A percentile compares a stretch with the other conserved stretches of the same genome.
Conservation (phyloP, 2,113 vertebrate genomes). For the Myrmophylax atrothorax region DNA sequence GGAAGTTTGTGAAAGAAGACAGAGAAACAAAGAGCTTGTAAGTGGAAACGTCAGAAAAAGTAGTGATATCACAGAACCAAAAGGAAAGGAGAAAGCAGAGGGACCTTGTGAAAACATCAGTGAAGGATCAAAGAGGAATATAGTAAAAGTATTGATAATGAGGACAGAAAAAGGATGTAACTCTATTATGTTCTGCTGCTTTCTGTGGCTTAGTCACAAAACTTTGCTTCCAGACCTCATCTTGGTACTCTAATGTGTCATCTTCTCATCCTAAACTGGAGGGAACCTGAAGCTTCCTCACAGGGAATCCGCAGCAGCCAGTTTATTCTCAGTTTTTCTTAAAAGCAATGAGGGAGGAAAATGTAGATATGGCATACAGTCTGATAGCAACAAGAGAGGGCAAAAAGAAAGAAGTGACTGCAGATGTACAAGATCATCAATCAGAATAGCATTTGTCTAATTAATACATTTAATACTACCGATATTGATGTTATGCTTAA, state of each 20-base stretch:
- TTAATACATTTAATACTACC: neutral
- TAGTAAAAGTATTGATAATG: neutral
- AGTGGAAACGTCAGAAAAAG: neutral
- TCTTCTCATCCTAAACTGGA: neutral
- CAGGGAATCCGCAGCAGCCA: neutral
- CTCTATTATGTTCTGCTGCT: neutral
- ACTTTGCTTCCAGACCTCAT: neutral
- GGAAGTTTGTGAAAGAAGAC: neutral
- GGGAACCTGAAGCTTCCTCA: neutral
- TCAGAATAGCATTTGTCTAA: neutral
- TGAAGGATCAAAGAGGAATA: neutral
- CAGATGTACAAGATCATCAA: neutral
- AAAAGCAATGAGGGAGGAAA: rapidly evolving
- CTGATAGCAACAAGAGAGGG: neutral
- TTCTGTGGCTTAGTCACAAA: neutral
- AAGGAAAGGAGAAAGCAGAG: neutral
- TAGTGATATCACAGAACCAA: neutral
- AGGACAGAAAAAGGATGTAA: neutral
- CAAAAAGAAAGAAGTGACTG: neutral
- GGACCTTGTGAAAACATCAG: neutral
- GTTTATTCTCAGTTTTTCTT: neutral
- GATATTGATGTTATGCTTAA: neutral
- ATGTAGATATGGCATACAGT: rapidly evolving
- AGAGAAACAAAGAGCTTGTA: neutral
- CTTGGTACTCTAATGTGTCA: neutral